phyloP scores from a whole-genome alignment of 1,140 invertebrate genomes.

The Eupristina koningsbergeri region DNA sequence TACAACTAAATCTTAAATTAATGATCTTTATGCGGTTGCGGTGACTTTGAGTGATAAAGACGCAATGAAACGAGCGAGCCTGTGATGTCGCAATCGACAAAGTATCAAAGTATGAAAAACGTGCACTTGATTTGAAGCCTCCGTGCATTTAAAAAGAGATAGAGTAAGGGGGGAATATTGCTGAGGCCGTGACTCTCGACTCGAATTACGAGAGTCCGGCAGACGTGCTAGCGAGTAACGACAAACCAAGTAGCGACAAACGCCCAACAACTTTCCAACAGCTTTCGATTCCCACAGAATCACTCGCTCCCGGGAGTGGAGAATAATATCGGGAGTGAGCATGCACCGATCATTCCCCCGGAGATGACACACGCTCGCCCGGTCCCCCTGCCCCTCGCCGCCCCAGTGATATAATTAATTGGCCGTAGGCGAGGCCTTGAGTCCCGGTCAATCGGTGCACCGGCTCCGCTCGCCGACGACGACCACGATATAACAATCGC shows the following conservation, averaged over 20 bases:
- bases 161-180: not conserved
- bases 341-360: not conserved
- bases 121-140: not conserved
- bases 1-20: no score
- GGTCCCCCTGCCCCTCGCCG: not conserved
- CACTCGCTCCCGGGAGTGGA: not conserved
- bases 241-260: not conserved
- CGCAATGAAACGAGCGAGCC: not conserved
- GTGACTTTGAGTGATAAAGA: not conserved
- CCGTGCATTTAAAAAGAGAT: not conserved
- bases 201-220: not conserved
- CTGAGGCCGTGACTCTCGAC: not conserved
- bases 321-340: not conserved
- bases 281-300: constrained; percentile 2
- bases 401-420: constrained; percentile 19
- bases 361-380: no score
- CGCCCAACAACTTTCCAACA: not conserved
- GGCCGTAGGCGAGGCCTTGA: constrained; percentile 5
- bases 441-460: no score
- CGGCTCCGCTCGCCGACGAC: not conserved
- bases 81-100: not conserved
- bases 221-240: not conserved
- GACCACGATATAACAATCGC: no score
- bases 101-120: not conserved
- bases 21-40: not conserved